These are phyloP conservation scores for Calliscelio sp. DNA, from an alignment of 2,888 invertebrate genomes.

Conservation along the genomic window DNA sequence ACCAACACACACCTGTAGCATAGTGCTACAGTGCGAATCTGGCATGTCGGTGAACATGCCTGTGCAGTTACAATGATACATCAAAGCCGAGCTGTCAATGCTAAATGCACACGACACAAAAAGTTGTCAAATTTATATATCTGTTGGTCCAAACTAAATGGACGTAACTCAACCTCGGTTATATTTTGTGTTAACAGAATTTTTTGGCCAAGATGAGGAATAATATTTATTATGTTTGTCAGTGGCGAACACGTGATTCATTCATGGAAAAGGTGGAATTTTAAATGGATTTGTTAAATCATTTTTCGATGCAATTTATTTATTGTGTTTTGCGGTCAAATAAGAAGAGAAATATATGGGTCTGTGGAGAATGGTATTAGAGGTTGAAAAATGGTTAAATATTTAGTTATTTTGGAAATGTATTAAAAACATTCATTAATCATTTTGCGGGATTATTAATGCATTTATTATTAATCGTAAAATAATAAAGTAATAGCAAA, in stretches of 20 bases:
- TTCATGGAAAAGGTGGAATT: not conserved
- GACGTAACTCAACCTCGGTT: not conserved
- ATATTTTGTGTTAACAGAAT: not conserved
- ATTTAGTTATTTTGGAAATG: no score
- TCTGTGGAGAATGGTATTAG: no score
- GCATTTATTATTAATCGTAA: no score
- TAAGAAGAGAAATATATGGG: no score
- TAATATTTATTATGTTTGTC: conserved; percentile 16
- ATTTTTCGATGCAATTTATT: no score
- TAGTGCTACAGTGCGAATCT: conserved; percentile 40
- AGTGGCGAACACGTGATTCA: not conserved
- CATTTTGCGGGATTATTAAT: no score
- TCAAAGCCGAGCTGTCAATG: conserved; percentile 37
- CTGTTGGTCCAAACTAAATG: not conserved
- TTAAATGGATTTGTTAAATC: not conserved
- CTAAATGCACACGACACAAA: conserved; percentile 28
- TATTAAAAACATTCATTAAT: no score
- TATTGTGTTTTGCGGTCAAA: no score
- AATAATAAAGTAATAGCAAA: no score
- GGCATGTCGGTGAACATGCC: conserved; percentile 22
- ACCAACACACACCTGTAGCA: conserved; percentile 53
- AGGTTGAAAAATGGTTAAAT: no score
- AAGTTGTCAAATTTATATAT: conserved; percentile 34
- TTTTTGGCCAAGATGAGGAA: not conserved
- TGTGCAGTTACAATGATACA: conserved; percentile 31